Conservation (phyloP, 2,797 vertebrate species). For the Ibycter americanus region DNA sequence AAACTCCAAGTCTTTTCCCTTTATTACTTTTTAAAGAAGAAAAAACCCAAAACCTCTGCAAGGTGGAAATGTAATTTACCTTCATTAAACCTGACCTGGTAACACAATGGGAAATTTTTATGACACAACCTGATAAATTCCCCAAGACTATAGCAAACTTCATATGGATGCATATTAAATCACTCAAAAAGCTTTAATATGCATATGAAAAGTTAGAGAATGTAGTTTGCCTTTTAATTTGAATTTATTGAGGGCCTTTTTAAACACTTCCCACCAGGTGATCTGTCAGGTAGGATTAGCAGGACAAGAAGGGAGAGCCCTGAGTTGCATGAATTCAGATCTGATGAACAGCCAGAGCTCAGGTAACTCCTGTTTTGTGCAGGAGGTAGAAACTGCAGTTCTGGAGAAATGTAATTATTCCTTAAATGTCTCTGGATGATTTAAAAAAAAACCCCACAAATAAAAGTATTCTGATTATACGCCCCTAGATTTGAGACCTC, state of each 20-base stretch:
- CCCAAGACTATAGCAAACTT: neutral
- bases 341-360: neutral
- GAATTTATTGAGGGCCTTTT: neutral
- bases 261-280: neutral
- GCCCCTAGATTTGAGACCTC: neutral
- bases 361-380: neutral
- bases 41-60: neutral
- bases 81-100: neutral
- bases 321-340: neutral
- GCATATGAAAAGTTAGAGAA: neutral
- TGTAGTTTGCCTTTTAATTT: neutral
- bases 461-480: neutral
- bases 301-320: neutral
- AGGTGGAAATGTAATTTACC: neutral
- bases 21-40: neutral
- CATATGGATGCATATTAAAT: neutral
- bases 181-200: neutral
- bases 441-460: neutral
- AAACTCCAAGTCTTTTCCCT: neutral
- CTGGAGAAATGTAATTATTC: neutral
- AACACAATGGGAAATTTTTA: neutral
- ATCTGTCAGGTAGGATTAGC: neutral
- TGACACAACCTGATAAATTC: neutral
- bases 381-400: neutral
- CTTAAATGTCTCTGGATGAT: neutral